These are phyloP conservation scores for Tanypteryx hageni DNA, from an alignment of 2,888 invertebrate genomes.

Conservation along the genomic window DNA sequence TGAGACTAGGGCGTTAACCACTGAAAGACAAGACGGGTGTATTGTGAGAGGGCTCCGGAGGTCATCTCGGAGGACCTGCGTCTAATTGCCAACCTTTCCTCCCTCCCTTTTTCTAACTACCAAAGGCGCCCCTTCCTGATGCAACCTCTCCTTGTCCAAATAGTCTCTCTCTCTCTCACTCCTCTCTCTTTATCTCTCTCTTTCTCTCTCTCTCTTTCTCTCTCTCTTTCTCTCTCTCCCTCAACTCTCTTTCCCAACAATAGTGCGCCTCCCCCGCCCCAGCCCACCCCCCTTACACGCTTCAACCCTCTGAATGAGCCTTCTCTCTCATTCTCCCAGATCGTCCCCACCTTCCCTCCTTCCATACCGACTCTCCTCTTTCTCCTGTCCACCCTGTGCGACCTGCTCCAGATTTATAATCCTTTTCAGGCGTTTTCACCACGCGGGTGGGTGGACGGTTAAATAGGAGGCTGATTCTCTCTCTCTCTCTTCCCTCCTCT, in stretches of 20 bases:
- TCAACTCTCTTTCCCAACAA: conserved; percentile 43
- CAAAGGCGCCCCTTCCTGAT: background rate
- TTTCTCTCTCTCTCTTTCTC: background rate
- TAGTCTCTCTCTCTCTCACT: background rate
- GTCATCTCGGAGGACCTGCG: conserved; percentile 34
- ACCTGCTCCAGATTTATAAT: conserved; percentile 60
- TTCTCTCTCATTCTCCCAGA: background rate
- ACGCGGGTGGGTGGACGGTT: conserved; percentile 29
- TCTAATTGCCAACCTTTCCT: conserved; percentile 45
- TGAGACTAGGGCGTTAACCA: conserved; percentile 64
- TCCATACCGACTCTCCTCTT: background rate
- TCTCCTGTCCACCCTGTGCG: conserved; percentile 52
- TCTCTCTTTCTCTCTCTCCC: background rate
- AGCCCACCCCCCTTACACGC: background rate
- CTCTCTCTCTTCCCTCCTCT: background rate
- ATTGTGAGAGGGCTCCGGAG: conserved; percentile 51
- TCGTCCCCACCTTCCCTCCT: background rate
- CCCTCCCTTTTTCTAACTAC: background rate
- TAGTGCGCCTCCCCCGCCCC: background rate
- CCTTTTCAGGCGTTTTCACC: conserved; percentile 59
- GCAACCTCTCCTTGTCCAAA: background rate
- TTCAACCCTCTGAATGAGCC: background rate
- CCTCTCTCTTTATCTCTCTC: background rate
- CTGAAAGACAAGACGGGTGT: conserved; percentile 50
- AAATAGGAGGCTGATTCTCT: conserved; percentile 33